A percentile compares a stretch with the other conserved stretches of the same genome.
Evolutionary conservation across 1,140 invertebrate genomes (phyloP).

Genomic region (Hycleus phaleratus): DNA sequence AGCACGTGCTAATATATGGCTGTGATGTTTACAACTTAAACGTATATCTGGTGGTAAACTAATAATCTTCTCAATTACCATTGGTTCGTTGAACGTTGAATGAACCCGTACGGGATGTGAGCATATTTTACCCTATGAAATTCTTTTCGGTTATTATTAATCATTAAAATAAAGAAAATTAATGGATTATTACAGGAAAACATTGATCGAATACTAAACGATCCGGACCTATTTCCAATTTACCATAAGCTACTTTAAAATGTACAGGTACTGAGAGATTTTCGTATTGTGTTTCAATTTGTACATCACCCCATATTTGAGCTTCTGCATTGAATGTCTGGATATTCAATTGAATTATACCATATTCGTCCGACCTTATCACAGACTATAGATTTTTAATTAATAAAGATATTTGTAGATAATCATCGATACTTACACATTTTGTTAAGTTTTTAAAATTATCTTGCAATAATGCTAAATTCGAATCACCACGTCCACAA

Average conservation of each 20-base stretch:
- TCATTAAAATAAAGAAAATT: background rate
- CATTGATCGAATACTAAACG: constrained; percentile 68
- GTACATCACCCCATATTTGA: constrained; percentile 59
- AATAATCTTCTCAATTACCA: constrained; percentile 51
- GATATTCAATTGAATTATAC: constrained; percentile 65
- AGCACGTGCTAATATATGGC: constrained; percentile 45
- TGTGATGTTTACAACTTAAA: constrained; percentile 39
- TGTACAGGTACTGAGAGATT: constrained; percentile 53
- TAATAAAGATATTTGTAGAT: background rate
- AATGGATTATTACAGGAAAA: constrained; percentile 61
- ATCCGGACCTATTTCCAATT: constrained; percentile 51
- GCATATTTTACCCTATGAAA: constrained; percentile 67
- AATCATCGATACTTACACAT: constrained; percentile 37
- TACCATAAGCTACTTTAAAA: constrained; percentile 54
- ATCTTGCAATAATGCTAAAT: constrained; percentile 42
- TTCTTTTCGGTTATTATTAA: background rate
- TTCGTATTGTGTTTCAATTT: constrained; percentile 69
- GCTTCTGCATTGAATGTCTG: constrained; percentile 62
- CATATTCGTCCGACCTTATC: constrained; percentile 58
- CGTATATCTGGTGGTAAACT: constrained; percentile 45
- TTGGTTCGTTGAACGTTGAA: constrained; percentile 64
- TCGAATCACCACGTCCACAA: constrained; percentile 56
- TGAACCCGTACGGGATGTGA: constrained; percentile 62
- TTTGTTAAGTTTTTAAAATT: constrained; percentile 45
- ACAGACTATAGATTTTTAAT: constrained; percentile 1